phyloP scores from a whole-genome alignment of 2,888 invertebrate species.

The Heteropelma amictum region DNA sequence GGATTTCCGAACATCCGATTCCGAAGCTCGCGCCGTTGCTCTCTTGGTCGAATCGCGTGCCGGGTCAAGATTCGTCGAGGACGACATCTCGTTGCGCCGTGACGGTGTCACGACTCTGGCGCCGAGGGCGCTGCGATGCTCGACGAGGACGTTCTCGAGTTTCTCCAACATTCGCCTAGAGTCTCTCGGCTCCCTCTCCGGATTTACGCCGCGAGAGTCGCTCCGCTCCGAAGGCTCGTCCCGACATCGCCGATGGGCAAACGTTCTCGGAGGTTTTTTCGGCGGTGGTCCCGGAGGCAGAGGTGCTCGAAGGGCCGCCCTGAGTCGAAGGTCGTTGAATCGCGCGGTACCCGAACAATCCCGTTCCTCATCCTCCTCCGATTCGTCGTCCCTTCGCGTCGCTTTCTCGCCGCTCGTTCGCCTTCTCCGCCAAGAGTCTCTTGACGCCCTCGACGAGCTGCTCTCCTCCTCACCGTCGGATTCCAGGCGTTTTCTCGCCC shows the following conservation, averaged over 20 bases:
- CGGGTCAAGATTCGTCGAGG: conserved; percentile 67
- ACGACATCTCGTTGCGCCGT: conserved; percentile 37
- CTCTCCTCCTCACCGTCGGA: conserved; percentile 27
- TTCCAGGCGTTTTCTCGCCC: conserved; percentile 53
- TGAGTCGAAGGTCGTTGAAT: conserved; percentile 80
- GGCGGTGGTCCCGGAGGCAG: conserved; percentile 86
- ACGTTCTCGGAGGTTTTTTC: conserved; percentile 86
- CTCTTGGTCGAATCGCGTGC: conserved; percentile 55
- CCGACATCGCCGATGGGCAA: conserved; percentile 75
- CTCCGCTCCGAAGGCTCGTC: conserved; percentile 1
- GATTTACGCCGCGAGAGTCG: background rate
- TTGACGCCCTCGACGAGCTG: too few species aligned
- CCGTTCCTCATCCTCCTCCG: background rate
- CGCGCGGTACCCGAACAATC: conserved; percentile 34
- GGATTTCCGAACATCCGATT: conserved; percentile 51
- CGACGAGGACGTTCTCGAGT: conserved; percentile 81
- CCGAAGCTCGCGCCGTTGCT: conserved; percentile 19
- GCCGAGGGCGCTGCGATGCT: conserved; percentile 75
- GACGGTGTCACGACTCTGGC: conserved; percentile 59
- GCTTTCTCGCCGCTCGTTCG: conserved; percentile 7
- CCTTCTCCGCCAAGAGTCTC: background rate
- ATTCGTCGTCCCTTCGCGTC: background rate
- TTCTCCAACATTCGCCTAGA: conserved; percentile 84
- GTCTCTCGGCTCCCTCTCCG: conserved; percentile 68
- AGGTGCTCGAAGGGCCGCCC: conserved; percentile 84